Evolutionary conservation across 2,888 invertebrate species (phyloP).

Genomic region (Caradrina clavipalpis): DNA sequence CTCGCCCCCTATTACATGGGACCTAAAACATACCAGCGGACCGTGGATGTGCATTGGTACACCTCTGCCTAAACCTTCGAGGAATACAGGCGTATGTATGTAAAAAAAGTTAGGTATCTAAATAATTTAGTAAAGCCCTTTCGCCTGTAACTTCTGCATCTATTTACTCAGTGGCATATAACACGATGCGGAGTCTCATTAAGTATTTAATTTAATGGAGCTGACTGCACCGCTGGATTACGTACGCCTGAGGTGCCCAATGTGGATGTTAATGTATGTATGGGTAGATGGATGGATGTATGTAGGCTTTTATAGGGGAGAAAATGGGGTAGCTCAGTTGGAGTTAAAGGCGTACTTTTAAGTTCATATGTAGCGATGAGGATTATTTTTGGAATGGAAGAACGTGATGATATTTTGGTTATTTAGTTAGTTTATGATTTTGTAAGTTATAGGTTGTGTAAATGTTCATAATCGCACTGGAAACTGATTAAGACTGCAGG

Average conservation of each 20-base stretch:
- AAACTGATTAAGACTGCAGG: too few relatives aligned
- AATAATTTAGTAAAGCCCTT: too few relatives aligned
- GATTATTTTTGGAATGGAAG: slow-evolving; percentile 10
- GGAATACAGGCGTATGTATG: too few relatives aligned
- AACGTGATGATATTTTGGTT: too few relatives aligned
- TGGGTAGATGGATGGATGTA: background rate
- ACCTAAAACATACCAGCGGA: too few relatives aligned
- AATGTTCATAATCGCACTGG: too few relatives aligned
- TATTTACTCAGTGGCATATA: background rate
- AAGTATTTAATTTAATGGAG: slow-evolving; percentile 65
- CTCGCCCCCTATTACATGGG: too few relatives aligned
- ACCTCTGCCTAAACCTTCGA: too few relatives aligned
- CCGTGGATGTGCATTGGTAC: too few relatives aligned
- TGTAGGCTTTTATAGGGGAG: slow-evolving; percentile 28
- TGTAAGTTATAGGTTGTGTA: too few relatives aligned
- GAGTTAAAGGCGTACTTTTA: background rate
- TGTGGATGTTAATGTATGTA: slow-evolving; percentile 38
- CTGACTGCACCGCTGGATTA: slow-evolving; percentile 59
- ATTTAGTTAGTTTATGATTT: too few relatives aligned
- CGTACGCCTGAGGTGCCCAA: slow-evolving; percentile 38
- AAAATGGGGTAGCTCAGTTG: background rate
- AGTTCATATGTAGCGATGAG: background rate
- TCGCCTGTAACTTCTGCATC: slow-evolving; percentile 13
- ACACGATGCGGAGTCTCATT: slow-evolving; percentile 47
- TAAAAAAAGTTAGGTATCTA: too few relatives aligned